Evolutionary conservation across 2,888 invertebrate species (phyloP).

Genomic region (Phragmatobia fuliginosa): DNA sequence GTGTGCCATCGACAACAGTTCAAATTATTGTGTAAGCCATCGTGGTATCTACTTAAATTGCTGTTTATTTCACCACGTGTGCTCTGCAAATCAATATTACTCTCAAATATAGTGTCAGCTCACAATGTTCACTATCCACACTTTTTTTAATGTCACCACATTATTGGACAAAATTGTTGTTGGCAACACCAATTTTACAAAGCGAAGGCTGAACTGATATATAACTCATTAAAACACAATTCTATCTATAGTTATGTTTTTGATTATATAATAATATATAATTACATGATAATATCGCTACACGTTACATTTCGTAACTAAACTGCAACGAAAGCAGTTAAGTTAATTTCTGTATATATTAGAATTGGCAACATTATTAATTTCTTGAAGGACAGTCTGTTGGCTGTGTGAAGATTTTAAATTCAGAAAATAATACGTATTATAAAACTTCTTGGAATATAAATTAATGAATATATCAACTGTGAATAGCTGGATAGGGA

Average conservation of each 20-base stretch:
- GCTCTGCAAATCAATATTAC: constrained; percentile 1
- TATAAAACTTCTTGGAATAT: background rate
- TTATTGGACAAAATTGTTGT: background rate
- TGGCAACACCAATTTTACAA: background rate
- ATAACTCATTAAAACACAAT: constrained; percentile 29
- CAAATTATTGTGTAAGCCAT: background rate
- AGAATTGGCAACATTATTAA: background rate
- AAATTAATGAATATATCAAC: background rate
- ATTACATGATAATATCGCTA: too few species aligned
- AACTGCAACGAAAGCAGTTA: background rate
- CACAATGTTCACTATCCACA: background rate
- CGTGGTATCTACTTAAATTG: background rate
- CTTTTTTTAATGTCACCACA: too few species aligned
- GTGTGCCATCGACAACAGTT: constrained; percentile 23
- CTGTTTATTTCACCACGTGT: background rate
- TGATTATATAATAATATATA: too few species aligned
- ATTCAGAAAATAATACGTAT: background rate
- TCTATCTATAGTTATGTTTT: constrained; percentile 48
- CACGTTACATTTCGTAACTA: constrained; percentile 52
- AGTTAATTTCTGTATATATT: constrained; percentile 4
- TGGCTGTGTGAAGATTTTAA: background rate
- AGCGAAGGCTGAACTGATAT: background rate
- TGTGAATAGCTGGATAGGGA: background rate
- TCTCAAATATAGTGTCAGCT: constrained; percentile 2
- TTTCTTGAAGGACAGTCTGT: background rate